phyloP scores from a whole-genome alignment of 92 coral and sea anemone species.

The Porites cylindrica region DNA sequence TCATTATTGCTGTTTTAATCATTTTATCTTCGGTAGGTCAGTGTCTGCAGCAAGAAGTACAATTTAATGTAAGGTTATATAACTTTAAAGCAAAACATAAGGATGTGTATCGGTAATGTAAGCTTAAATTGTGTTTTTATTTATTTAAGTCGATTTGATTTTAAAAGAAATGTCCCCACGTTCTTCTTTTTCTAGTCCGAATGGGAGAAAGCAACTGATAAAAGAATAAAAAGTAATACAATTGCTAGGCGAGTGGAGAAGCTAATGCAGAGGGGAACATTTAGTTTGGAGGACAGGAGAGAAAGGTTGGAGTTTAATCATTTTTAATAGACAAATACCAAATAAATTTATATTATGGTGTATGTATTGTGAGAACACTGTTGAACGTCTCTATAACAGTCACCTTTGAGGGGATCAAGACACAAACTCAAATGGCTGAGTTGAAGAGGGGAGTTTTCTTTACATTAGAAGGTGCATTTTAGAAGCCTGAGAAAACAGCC shows the following conservation, averaged over 20 bases:
- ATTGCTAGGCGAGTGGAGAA: slow-evolving; percentile 88
- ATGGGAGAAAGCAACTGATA: slow-evolving; percentile 98
- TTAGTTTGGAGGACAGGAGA: slow-evolving; percentile 90
- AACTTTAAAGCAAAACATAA: neutral
- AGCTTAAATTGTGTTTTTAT: neutral
- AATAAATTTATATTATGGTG: no score
- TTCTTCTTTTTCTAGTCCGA: slow-evolving; percentile 66
- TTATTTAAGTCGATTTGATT: no score
- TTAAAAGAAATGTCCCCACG: neutral
- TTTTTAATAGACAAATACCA: neutral
- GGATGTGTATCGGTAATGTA: no score
- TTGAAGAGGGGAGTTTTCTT: no score
- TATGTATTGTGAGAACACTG: no score
- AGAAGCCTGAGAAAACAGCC: no score
- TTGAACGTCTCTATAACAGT: no score
- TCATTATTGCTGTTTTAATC: neutral
- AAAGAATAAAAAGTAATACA: slow-evolving; percentile 89
- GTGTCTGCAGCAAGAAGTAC: no score
- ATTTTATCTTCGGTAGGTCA: no score
- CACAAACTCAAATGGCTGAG: no score
- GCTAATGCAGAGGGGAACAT: slow-evolving; percentile 87
- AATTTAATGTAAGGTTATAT: neutral
- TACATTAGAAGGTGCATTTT: no score
- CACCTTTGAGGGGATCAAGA: no score
- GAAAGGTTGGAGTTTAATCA: slow-evolving; percentile 70